phyloP scores from a whole-genome alignment of 2,113 vertebrate genomes.

The Thomomys bottae region DNA sequence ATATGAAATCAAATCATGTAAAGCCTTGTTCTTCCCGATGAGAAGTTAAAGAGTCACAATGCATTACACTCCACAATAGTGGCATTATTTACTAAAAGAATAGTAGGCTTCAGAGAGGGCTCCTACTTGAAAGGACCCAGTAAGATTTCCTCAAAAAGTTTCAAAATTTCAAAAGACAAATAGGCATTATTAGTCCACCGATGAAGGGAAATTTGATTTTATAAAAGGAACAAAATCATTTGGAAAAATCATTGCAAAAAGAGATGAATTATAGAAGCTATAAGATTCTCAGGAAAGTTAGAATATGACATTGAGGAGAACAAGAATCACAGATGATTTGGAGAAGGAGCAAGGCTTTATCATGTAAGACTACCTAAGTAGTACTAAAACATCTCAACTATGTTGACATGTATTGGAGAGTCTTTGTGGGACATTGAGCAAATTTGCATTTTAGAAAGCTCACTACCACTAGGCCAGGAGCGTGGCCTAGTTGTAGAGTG shows the following conservation, averaged over 20 bases:
- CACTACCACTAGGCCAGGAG: too few relatives aligned
- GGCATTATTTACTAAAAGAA: neutral
- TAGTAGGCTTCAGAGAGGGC: neutral
- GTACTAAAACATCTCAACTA: neutral
- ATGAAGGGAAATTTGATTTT: neutral
- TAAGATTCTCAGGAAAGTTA: neutral
- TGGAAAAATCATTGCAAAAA: neutral
- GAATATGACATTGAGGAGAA: neutral
- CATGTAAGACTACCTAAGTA: neutral
- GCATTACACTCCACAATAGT: neutral
- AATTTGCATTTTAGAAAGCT: neutral
- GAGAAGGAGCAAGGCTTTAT: neutral
- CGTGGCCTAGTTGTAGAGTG: too few relatives aligned
- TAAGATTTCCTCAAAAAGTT: neutral
- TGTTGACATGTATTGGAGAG: neutral
- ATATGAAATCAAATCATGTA: neutral
- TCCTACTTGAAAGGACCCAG: neutral
- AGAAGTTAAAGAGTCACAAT: neutral
- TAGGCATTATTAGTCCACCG: neutral
- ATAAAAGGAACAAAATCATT: neutral
- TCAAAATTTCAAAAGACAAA: neutral
- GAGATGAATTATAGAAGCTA: neutral
- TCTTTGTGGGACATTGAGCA: neutral
- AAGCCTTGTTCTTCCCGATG: neutral
- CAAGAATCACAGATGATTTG: neutral